A percentile compares a stretch with the other conserved stretches of the same genome.
phyloP scores from a whole-genome alignment of 1,140 invertebrate species.

The Scaptodrosophila lebanonensis region DNA sequence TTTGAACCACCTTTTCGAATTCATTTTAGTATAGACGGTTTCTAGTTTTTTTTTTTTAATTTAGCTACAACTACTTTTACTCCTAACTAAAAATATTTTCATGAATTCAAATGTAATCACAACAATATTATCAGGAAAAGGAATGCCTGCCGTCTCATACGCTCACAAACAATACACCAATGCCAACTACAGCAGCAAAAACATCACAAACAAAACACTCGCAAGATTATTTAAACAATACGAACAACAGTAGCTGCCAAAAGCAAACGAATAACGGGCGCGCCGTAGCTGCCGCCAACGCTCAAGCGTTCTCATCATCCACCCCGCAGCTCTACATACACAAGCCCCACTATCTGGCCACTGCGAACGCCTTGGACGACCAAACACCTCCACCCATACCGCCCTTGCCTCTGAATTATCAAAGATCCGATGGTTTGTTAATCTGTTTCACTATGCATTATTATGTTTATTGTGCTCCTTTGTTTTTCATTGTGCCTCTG shows the following conservation, averaged over 20 bases:
- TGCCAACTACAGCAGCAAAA: slow-evolving; percentile 22
- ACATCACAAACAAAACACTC: slow-evolving; percentile 55
- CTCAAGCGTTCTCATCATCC: slow-evolving; percentile 67
- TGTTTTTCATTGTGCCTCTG: slow-evolving; percentile 15
- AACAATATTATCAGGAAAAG: slow-evolving; percentile 49
- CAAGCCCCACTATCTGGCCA: slow-evolving; percentile 61
- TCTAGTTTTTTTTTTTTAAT: too few species aligned
- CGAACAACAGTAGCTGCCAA: slow-evolving; percentile 65
- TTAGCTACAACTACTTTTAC: slow-evolving; percentile 21
- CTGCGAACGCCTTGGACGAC: slow-evolving; percentile 55
- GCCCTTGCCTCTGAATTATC: slow-evolving; percentile 81
- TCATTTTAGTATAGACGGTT: too few species aligned
- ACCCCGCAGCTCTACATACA: slow-evolving; percentile 69
- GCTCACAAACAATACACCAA: slow-evolving; percentile 31
- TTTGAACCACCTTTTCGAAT: too few species aligned
- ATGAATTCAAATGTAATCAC: slow-evolving; percentile 46
- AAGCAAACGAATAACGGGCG: slow-evolving; percentile 55
- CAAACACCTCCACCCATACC: slow-evolving; percentile 80
- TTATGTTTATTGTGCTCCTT: too few species aligned
- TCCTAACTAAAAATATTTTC: slow-evolving; percentile 41
- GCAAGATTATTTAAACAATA: slow-evolving; percentile 55
- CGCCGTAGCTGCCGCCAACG: slow-evolving; percentile 11
- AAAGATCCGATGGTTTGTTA: slow-evolving; percentile 77
- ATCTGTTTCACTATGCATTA: slow-evolving; percentile 27
- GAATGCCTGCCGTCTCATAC: too few species aligned